Conservation (phyloP, 1,140 invertebrate genomes). For the Drosophila serrata region DNA sequence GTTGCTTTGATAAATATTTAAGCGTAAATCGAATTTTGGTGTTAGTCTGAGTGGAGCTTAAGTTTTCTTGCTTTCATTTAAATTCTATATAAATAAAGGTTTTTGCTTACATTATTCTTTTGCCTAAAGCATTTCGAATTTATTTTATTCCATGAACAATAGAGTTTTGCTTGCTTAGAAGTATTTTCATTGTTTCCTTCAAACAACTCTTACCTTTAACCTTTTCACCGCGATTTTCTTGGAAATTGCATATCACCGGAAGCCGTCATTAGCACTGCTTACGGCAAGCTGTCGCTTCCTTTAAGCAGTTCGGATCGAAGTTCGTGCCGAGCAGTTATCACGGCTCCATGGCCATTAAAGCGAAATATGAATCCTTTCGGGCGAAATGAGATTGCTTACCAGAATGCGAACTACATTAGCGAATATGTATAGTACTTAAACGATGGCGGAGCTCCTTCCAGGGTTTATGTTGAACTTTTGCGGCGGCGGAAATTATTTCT, state of each 20-base stretch:
- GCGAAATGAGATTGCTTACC: slow-evolving; percentile 34
- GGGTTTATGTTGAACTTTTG: slow-evolving; percentile 36
- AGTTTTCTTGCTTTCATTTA: too few relatives aligned
- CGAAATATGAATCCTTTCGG: slow-evolving; percentile 46
- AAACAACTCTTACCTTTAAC: neutral
- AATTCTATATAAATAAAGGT: too few relatives aligned
- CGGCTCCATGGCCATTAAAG: slow-evolving; percentile 26
- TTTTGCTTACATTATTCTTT: neutral
- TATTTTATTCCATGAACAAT: neutral
- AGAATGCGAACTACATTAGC: slow-evolving; percentile 25
- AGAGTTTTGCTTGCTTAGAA: neutral
- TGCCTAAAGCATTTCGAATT: too few relatives aligned
- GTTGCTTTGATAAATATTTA: slow-evolving; percentile 7
- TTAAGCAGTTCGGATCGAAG: neutral
- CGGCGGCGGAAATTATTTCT: slow-evolving; percentile 46
- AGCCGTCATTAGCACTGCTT: slow-evolving; percentile 7
- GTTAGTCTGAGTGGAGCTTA: neutral
- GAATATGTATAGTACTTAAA: slow-evolving; percentile 31
- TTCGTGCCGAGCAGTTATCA: slow-evolving; percentile 41
- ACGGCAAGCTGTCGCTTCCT: slow-evolving; percentile 11
- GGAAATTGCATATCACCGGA: slow-evolving; percentile 2
- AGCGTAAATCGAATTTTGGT: neutral
- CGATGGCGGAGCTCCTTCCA: slow-evolving; percentile 15
- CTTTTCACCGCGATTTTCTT: neutral
- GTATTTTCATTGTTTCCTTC: neutral